Evolutionary conservation across 2,113 vertebrate genomes (phyloP).

Genomic region (Tenebrosternarchus preto): DNA sequence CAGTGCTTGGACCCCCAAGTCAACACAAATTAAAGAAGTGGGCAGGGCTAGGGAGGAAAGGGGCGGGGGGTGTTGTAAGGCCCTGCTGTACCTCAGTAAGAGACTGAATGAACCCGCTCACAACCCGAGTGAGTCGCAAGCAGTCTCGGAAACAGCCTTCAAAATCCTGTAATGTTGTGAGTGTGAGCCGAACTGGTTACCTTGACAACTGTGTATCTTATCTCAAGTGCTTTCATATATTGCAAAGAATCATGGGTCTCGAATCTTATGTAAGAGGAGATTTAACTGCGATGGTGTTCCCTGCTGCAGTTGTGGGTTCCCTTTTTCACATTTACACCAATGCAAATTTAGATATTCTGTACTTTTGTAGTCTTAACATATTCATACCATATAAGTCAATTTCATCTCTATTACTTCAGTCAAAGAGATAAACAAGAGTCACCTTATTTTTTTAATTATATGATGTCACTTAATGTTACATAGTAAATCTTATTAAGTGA

Average conservation of each 20-base stretch:
- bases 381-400: neutral
- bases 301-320: constrained; percentile 60
- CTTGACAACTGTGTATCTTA: constrained; percentile 76
- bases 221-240: constrained; percentile 71
- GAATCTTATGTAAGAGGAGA: constrained; percentile 70
- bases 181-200: constrained; percentile 68
- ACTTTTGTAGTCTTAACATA: neutral
- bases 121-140: constrained; percentile 55
- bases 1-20: neutral
- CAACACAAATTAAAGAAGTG: neutral
- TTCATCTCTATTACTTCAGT: neutral
- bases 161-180: constrained; percentile 67
- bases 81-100: neutral
- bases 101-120: no score
- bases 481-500: no score
- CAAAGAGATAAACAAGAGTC: no score
- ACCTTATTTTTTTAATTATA: no score
- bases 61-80: neutral
- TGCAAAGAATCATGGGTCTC: constrained; percentile 65
- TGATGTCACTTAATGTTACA: no score
- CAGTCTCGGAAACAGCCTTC: constrained; percentile 62
- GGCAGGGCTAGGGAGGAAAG: neutral
- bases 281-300: constrained; percentile 71
- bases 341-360: neutral
- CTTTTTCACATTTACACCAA: neutral